Base-by-base conservation (phyloP, 1,140 invertebrate genomes). In the Megathymus violae region DNA sequence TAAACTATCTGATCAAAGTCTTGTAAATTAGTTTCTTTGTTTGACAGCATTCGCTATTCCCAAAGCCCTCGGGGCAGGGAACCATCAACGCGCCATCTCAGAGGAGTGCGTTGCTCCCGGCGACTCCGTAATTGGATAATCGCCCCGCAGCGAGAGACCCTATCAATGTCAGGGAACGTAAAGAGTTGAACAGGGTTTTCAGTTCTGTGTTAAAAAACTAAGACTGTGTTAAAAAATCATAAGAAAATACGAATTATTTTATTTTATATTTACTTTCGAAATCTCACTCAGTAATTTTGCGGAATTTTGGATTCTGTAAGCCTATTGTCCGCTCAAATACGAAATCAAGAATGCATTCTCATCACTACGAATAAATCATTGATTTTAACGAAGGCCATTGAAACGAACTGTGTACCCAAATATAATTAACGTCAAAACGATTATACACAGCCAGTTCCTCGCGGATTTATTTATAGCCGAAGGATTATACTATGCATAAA, bases 81-180 rank as follows among this genome's bases (percentile, higher is more conserved):
- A 41, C 15, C 22, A 22, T 36, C 34, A 46, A 15, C 36, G 47
- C 43, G 40, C 48, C 38, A 62, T 64, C 56, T 51, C 34, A 15
- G 44, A 6, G 19, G 50, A 65, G 75, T 70, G 52, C 75, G 69
- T 75, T 78, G 75, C 67, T 72, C 73, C 73, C 73, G 50, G 58
- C 65, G 58, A 61, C 64, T 67, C 69, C 73, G 58, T 78, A 78
- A 75, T 78, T 75, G 75, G 75, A 72, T 78, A 78, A 78, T 75
- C 65, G 58, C 64, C 69, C 68, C 64, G 36, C 60, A 47, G 48
- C 56, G 63, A 43, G 63, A 43, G 52, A 58, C 52, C 52, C 52
- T 56, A 44, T 44, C 52, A 56, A 44, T 44, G 52, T 56, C 52
- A 40, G 40, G 14, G 9, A 44, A 31, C 40, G 31, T 17, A 22